Evolutionary conservation across 37 sponge, comb jelly and placozoan species (phyloP).

Genomic region (Bolinopsis microptera): DNA sequence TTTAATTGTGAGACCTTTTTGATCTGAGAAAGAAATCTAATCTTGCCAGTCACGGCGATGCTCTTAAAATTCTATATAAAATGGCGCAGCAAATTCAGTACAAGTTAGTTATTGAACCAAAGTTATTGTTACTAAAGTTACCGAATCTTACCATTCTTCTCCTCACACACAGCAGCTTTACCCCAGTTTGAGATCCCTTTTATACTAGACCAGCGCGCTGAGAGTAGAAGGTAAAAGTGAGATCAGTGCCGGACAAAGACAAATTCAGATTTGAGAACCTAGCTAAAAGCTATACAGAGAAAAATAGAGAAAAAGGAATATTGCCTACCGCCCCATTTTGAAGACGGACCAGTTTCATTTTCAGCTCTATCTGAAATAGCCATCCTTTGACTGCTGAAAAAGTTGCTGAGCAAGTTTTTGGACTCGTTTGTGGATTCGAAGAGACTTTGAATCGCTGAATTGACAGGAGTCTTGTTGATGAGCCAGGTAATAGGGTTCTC

Average conservation of each 20-base stretch:
- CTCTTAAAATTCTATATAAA: too few relatives aligned
- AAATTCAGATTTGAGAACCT: too few relatives aligned
- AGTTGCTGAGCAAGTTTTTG: not conserved
- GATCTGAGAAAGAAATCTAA: too few relatives aligned
- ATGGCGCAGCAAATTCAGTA: too few relatives aligned
- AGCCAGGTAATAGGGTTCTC: constrained; percentile 33
- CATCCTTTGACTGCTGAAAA: not conserved
- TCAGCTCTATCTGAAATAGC: not conserved
- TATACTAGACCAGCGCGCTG: not conserved
- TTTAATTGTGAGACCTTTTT: too few relatives aligned
- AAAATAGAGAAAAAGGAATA: too few relatives aligned
- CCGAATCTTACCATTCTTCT: not conserved
- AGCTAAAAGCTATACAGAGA: too few relatives aligned
- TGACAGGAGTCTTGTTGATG: not conserved
- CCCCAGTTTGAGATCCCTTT: not conserved
- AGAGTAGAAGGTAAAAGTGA: too few relatives aligned
- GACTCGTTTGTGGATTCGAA: not conserved
- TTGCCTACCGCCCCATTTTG: not conserved
- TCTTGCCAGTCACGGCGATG: too few relatives aligned
- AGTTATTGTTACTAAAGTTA: too few relatives aligned
- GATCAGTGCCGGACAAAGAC: too few relatives aligned
- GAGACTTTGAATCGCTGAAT: not conserved
- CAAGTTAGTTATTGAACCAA: too few relatives aligned
- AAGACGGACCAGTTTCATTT: not conserved
- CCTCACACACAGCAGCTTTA: not conserved